Percentiles rank a stretch among this genome's conserved stretches.
These are phyloP conservation scores for Leptinotarsa texana DNA, from an alignment of 1,140 invertebrate species.

Conservation along the genomic window DNA sequence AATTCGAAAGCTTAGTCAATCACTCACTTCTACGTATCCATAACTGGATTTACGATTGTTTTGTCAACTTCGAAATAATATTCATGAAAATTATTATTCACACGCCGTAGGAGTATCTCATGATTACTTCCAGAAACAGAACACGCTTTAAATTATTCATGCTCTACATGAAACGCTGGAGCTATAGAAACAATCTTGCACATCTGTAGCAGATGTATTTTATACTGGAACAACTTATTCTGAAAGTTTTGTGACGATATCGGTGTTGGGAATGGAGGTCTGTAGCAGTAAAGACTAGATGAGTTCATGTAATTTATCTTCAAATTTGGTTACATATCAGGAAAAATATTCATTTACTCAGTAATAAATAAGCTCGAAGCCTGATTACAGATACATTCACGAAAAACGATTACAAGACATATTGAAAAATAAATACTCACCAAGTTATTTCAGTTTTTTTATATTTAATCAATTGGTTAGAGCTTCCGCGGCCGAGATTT, in stretches of 20 bases:
- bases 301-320: no score
- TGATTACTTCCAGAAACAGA: neutral
- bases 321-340: no score
- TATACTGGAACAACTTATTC: neutral
- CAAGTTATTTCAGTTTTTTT: no score
- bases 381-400: no score
- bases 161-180: neutral
- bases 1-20: neutral
- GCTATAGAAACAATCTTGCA: constrained; percentile 3
- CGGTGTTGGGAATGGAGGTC: neutral
- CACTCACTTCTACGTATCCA: neutral
- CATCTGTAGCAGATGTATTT: neutral
- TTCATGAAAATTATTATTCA: constrained; percentile 1
- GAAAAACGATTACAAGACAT: no score
- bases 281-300: no score
- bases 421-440: no score
- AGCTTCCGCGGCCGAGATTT: no score
- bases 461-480: no score
- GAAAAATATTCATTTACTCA: no score
- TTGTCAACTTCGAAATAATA: neutral
- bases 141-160: neutral
- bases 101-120: neutral
- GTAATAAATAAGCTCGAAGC: no score
- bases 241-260: neutral
- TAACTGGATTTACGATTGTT: neutral